Evolutionary conservation across 2,888 invertebrate species (phyloP).

Genomic region (Autographa pulchrina): DNA sequence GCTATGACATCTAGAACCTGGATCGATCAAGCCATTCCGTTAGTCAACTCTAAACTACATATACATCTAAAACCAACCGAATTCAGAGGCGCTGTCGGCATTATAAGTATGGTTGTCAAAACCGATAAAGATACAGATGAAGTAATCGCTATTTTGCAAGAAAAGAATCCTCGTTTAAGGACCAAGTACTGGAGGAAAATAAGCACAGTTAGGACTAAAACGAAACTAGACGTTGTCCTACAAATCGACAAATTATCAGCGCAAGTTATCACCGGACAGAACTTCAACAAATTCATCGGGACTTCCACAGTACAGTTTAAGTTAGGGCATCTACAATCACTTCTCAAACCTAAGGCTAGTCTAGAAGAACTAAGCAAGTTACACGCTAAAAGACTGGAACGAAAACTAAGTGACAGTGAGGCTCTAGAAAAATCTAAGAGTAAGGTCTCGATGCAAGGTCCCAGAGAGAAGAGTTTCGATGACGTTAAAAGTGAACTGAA

Average conservation of each 20-base stretch:
- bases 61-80: slow-evolving; percentile 78
- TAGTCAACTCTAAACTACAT: slow-evolving; percentile 68
- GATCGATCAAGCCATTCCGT: slow-evolving; percentile 70
- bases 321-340: slow-evolving; percentile 78
- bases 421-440: slow-evolving; percentile 43
- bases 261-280: slow-evolving; percentile 74
- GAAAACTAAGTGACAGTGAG: slow-evolving; percentile 41
- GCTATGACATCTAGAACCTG: slow-evolving; percentile 72
- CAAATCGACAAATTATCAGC: slow-evolving; percentile 85
- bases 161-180: slow-evolving; percentile 78
- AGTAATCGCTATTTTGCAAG: slow-evolving; percentile 74
- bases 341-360: slow-evolving; percentile 73
- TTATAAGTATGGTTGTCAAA: slow-evolving; percentile 78
- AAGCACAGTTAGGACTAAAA: slow-evolving; percentile 71
- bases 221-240: slow-evolving; percentile 76
- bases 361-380: slow-evolving; percentile 70
- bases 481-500: slow-evolving; percentile 31
- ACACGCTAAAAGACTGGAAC: slow-evolving; percentile 49
- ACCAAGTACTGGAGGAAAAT: slow-evolving; percentile 84
- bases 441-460: slow-evolving; percentile 18
- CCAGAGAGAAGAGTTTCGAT: slow-evolving; percentile 35
- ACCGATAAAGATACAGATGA: slow-evolving; percentile 74
- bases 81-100: slow-evolving; percentile 84
- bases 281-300: slow-evolving; percentile 74
- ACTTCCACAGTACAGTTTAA: slow-evolving; percentile 73